These are phyloP conservation scores for Acromyrmex charruanus DNA, from an alignment of 1,140 invertebrate species.

Conservation along the genomic window DNA sequence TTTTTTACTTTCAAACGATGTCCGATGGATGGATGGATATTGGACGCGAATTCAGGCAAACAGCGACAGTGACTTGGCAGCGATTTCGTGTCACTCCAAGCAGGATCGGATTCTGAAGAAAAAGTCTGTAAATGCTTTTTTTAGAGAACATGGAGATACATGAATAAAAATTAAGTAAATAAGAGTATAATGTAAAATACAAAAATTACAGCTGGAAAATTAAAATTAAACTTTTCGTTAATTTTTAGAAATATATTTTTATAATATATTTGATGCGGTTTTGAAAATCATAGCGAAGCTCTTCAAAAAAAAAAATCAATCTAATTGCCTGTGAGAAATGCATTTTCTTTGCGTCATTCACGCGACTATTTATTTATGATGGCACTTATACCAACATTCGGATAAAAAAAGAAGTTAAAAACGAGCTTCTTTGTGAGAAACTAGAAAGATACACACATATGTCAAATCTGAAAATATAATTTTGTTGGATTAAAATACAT, in stretches of 20 bases:
- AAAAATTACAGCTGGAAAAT: not conserved
- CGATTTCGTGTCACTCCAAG: not conserved
- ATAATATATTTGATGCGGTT: not conserved
- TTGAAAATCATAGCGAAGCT: not conserved
- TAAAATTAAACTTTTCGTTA: not conserved
- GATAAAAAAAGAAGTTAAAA: conserved; percentile 36
- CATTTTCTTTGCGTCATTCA: conserved; percentile 16
- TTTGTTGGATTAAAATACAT: too few species aligned
- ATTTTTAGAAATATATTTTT: not conserved
- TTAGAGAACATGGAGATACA: not conserved
- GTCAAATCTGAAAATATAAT: not conserved
- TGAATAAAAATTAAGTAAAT: not conserved
- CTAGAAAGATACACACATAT: not conserved
- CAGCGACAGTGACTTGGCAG: conserved; percentile 15
- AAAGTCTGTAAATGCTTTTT: not conserved
- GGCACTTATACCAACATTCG: not conserved
- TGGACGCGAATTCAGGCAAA: conserved; percentile 22
- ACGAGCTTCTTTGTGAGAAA: not conserved
- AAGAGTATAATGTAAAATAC: not conserved
- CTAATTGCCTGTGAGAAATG: not conserved
- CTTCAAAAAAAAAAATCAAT: not conserved
- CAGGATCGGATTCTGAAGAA: not conserved
- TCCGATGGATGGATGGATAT: conserved; percentile 4
- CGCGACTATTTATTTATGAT: conserved; percentile 15
- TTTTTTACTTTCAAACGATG: conserved; percentile 42